Evolutionary conservation across 2,113 vertebrate genomes (phyloP).

Genomic region (Macquaria ambigua): DNA sequence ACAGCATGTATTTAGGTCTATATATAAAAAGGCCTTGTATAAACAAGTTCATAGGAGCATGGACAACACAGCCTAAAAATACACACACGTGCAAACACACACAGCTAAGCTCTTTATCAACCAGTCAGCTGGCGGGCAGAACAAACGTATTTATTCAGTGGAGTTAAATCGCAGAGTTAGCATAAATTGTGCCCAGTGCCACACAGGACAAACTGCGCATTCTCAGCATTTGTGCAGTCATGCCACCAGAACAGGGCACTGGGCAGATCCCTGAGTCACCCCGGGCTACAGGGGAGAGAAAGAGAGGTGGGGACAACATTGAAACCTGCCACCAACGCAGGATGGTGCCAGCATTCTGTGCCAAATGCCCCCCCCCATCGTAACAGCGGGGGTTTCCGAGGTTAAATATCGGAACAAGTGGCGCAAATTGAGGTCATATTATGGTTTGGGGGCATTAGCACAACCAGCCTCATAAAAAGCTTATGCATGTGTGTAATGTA

Average conservation of each 20-base stretch:
- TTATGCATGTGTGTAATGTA: constrained; percentile 29
- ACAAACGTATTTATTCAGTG: constrained; percentile 69
- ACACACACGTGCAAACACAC: constrained; percentile 3
- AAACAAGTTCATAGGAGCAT: constrained; percentile 53
- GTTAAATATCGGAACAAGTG: constrained; percentile 60
- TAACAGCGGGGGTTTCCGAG: constrained; percentile 27
- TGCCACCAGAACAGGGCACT: constrained; percentile 58
- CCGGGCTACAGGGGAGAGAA: constrained; percentile 18
- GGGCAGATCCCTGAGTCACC: constrained; percentile 58
- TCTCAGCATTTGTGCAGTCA: constrained; percentile 77
- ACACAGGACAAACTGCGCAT: constrained; percentile 68
- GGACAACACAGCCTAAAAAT: constrained; percentile 57
- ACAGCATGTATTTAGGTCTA: constrained; percentile 26
- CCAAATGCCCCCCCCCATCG: constrained; percentile 29
- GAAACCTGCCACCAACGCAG: constrained; percentile 49
- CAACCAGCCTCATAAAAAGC: constrained; percentile 13
- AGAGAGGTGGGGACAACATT: constrained; percentile 32
- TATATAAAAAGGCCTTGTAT: constrained; percentile 48
- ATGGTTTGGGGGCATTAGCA: constrained; percentile 37
- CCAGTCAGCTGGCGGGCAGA: constrained; percentile 35
- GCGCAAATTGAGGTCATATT: constrained; percentile 45
- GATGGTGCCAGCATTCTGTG: constrained; percentile 51
- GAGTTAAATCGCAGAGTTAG: constrained; percentile 71
- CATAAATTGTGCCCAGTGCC: constrained; percentile 61
- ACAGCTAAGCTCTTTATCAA: constrained; percentile 40